Percentiles rank a stretch among this genome's conserved stretches.
phyloP scores from a whole-genome alignment of 2,888 invertebrate genomes.

The Dryomyza anilis region DNA sequence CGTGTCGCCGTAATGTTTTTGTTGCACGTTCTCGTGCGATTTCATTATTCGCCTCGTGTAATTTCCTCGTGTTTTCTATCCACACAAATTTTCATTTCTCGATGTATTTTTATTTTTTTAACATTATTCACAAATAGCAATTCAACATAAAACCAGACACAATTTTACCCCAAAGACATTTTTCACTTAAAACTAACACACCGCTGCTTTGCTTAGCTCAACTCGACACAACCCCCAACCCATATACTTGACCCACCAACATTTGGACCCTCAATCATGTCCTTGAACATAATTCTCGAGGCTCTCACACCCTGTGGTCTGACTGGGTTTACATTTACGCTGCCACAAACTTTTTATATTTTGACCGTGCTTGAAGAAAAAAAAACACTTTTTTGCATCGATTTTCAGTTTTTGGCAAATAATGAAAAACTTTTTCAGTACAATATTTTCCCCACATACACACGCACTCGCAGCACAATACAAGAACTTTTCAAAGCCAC shows the following conservation, averaged over 20 bases:
- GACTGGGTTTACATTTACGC: no score
- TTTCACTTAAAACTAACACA: not conserved
- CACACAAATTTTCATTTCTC: no score
- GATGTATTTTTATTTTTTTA: no score
- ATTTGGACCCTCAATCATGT: slow-evolving; percentile 39
- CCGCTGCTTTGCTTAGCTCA: not conserved
- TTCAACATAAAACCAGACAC: not conserved
- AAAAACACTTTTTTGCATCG: slow-evolving; percentile 48
- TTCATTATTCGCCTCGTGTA: not conserved
- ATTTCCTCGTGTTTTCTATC: no score
- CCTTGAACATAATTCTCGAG: slow-evolving; percentile 54
- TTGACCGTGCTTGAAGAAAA: no score
- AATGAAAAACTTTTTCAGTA: not conserved
- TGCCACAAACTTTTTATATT: no score
- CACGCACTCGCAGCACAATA: not conserved
- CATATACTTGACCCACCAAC: not conserved
- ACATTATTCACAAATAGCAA: no score
- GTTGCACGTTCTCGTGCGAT: not conserved
- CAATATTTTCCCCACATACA: not conserved
- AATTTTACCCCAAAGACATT: not conserved
- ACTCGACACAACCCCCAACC: no score
- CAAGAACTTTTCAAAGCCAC: slow-evolving; percentile 31
- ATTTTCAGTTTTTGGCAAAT: slow-evolving; percentile 31
- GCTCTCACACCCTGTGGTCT: no score
- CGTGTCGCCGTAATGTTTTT: not conserved